A percentile compares a stretch with the other conserved stretches of the same genome.
Evolutionary conservation across 2,113 vertebrate genomes (phyloP).

Genomic region (Coreoperca whiteheadi): DNA sequence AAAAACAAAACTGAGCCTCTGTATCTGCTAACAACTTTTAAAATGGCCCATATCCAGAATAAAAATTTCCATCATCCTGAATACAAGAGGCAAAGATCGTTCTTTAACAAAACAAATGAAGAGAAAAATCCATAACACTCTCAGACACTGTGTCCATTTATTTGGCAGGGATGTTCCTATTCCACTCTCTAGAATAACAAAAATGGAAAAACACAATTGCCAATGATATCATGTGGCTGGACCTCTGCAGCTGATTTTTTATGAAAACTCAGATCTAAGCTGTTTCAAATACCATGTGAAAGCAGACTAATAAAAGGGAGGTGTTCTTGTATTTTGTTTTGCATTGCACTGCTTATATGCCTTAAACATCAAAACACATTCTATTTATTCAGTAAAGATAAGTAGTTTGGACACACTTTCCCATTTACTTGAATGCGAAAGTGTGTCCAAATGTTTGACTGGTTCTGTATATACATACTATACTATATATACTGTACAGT

Average conservation of each 20-base stretch:
- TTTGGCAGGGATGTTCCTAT: constrained; percentile 65
- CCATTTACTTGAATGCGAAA: too few species aligned
- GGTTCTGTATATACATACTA: neutral
- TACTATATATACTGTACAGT: neutral
- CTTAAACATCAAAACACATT: neutral
- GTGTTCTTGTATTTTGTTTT: neutral
- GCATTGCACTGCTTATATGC: neutral
- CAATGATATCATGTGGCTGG: constrained; percentile 25
- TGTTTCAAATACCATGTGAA: constrained; percentile 15
- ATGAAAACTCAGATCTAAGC: constrained; percentile 29
- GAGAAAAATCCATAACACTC: constrained; percentile 76
- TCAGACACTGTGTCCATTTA: constrained; percentile 67
- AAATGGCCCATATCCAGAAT: constrained; percentile 21
- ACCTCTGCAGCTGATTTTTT: constrained; percentile 25
- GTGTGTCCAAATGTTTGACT: too few species aligned
- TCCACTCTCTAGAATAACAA: constrained; percentile 71
- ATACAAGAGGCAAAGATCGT: constrained; percentile 18
- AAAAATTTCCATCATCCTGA: constrained; percentile 27
- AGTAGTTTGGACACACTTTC: too few species aligned
- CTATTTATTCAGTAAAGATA: neutral
- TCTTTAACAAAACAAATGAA: constrained; percentile 65
- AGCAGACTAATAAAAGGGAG: constrained; percentile 1
- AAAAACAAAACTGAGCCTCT: constrained; percentile 13
- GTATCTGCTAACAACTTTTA: constrained; percentile 13
- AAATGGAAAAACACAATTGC: constrained; percentile 32